Base-by-base conservation (phyloP, 1,140 invertebrate genomes). In the Caenorhabditis latens region DNA sequence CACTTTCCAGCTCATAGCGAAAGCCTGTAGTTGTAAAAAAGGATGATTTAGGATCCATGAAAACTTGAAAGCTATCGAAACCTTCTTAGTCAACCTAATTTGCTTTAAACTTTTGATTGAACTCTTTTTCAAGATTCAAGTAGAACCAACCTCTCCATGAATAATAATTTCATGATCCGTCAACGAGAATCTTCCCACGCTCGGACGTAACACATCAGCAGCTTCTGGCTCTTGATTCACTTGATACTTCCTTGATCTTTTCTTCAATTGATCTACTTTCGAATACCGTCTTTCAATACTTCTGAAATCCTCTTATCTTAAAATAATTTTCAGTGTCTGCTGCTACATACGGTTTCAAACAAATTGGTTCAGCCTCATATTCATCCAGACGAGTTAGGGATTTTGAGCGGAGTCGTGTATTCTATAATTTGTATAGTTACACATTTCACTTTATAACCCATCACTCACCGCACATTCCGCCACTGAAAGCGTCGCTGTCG, bases 311-410 rank as follows among this genome's bases (percentile, higher is more conserved):
- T 43, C 0, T 21, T 53, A 43, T 21, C 16, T 24, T 14, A 16
- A 2, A 19, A 16, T 11, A 43, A 0, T 1, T 14, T 16, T n/a
- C 2, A 0, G 0, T 2, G 46, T 8, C 13, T n/a, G 42, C 32
- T 32, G 5, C 4, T n/a, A 0, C 58, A 55, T 42, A 85, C 53
- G 65, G 63, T 85, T 85, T 85, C 46, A 84, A 50, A 32, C 40
- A 84, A 21, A 84, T 61, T 0, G 57, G 82, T 4, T 61, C 57
- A 13, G 42, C 53, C 8, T 61, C 57, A 24, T 83, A 55, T 57
- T 84, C 87, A 88, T 88, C 87, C 63, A 88, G 40, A 63, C 87
- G 50, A 61, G 83, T 88, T 0, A 88, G 55, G 55, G 87, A 88
- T 57, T 88, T 88, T 7, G 87, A 88, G 19, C 87, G 83, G 9